phyloP scores from a whole-genome alignment of 2,113 vertebrate genomes.

The Protomyctophum bolini region DNA sequence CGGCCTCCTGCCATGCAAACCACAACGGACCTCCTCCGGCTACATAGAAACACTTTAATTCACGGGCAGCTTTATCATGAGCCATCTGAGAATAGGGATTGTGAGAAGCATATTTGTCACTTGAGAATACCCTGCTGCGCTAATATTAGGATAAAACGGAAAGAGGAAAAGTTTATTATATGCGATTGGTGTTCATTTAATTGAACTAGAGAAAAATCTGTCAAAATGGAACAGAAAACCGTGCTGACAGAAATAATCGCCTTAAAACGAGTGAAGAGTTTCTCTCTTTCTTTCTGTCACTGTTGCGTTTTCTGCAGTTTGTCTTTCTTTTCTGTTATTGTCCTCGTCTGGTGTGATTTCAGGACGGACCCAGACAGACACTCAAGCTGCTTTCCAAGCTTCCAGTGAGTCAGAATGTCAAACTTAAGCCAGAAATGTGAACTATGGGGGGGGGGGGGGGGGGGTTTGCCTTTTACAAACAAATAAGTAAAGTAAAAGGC shows the following conservation, averaged over 20 bases:
- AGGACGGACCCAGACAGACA: slow-evolving; percentile 18
- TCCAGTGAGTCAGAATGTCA: slow-evolving; percentile 12
- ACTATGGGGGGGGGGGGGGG: neutral
- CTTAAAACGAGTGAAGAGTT: too few relatives aligned
- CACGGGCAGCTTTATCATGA: neutral
- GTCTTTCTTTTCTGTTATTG: slow-evolving; percentile 4
- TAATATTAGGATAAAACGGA: too few relatives aligned
- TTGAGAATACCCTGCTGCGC: too few relatives aligned
- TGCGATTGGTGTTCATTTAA: too few relatives aligned
- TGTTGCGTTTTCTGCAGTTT: neutral
- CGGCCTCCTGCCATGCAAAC: slow-evolving; percentile 39
- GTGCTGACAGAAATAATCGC: too few relatives aligned
- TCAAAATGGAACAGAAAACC: neutral
- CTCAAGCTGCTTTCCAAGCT: slow-evolving; percentile 19
- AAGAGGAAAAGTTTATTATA: too few relatives aligned
- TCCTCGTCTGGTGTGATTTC: neutral
- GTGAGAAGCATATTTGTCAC: too few relatives aligned
- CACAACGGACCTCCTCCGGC: slow-evolving; percentile 16
- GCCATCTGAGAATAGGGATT: too few relatives aligned
- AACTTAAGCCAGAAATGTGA: slow-evolving; percentile 3
- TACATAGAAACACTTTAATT: slow-evolving; percentile 28
- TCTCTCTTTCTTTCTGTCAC: neutral
- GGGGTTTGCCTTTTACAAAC: too few relatives aligned
- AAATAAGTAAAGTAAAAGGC: neutral
- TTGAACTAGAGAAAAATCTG: too few relatives aligned